These are phyloP conservation scores for Catostomus latipinnis DNA, from an alignment of 2,797 vertebrate species.

Conservation along the genomic window DNA sequence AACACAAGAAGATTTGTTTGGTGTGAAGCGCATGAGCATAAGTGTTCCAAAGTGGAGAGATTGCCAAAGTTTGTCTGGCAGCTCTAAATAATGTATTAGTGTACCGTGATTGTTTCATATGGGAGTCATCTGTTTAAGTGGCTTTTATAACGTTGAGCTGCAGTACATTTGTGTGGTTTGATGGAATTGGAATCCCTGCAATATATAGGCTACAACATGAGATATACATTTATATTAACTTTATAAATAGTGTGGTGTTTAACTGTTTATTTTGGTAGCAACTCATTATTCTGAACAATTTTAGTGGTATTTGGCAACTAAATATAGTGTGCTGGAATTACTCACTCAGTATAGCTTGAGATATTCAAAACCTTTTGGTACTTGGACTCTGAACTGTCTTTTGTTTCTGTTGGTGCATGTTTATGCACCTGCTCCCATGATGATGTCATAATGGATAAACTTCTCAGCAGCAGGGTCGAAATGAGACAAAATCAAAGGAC, in stretches of 20 bases:
- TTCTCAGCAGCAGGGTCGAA: constrained; percentile 16
- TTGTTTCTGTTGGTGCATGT: background rate
- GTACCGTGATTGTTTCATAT: constrained; percentile 29
- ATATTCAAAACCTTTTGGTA: background rate
- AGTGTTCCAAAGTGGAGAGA: background rate
- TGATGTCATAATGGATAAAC: constrained; percentile 1
- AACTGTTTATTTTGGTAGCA: constrained; percentile 6
- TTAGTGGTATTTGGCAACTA: background rate
- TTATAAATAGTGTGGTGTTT: background rate
- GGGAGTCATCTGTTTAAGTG: background rate
- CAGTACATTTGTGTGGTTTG: background rate
- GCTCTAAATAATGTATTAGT: constrained; percentile 30
- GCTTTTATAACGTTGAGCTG: constrained; percentile 14
- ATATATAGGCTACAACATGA: background rate
- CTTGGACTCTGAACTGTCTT: constrained; percentile 10
- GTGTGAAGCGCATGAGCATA: constrained; percentile 1
- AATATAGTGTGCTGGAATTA: background rate
- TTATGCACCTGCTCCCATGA: constrained; percentile 33
- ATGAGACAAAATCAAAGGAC: constrained; percentile 9
- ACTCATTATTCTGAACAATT: background rate
- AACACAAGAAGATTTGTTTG: background rate
- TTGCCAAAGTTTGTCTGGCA: constrained; percentile 34
- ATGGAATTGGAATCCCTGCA: too few relatives aligned
- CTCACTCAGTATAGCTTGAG: background rate
- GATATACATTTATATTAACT: background rate